Evolutionary conservation across 1,140 invertebrate species (phyloP), one percentile per base, ranked within the genome.

Genomic region (Drosophila sucinea): DNA sequence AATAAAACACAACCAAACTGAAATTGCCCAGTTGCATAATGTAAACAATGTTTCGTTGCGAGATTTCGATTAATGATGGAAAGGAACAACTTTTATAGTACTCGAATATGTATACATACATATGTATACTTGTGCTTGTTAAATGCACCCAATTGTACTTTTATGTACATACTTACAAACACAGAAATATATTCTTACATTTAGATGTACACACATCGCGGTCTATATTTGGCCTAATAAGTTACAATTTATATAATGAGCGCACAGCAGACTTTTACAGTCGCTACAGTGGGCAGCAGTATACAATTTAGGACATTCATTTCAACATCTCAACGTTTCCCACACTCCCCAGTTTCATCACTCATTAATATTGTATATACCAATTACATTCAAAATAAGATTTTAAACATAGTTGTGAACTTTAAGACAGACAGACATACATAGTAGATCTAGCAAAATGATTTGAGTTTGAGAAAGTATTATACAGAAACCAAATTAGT

Each of bases 1-100:
- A 77, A 66, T 30, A 60, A 67, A 68, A 74, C 58, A 77, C 38
- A 40, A 57, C 62, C 58, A 73, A 17, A 57, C 57, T 32, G 29
- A 54, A 62, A 54, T 55, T 17, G 6, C 23, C 23, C 5, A 32
- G 8, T 55, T 17, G 51, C 35, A 64, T 47, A 57, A 57, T 33
- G 55, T 57, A 30, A 30, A 23, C 32, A 57, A 33, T 33, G 11
- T 17, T 56, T 33, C 55, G n/a, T 33, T 57, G 2, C 32, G 55
- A 17, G 55, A 30, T 33, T 35, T 55, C 11, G 30, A 33, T n/a
- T 57, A 57, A 58, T 58, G 32, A 58, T 58, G 32, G 33, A 58
- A 32, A 58, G 56, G 56, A 58, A 58, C 56, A 51, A 51, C 44
- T 51, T 51, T 17, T 51, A 25, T 51, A 25, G 8, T 51, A 27